Conservation (phyloP, 2,797 vertebrate genomes). For the Xyrichtys novacula region DNA sequence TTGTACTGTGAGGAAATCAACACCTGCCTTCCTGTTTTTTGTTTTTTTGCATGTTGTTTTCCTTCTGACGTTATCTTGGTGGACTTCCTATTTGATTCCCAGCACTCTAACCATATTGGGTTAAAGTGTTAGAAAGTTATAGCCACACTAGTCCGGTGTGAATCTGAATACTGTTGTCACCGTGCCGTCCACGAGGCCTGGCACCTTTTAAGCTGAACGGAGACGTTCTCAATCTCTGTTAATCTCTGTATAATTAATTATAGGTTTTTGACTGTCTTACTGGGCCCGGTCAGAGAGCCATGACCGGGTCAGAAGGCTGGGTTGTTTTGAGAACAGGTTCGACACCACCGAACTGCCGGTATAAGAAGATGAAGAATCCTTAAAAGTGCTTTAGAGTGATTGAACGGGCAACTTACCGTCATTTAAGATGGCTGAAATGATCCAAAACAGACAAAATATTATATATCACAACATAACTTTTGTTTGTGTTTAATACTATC, state of each 20-base stretch:
- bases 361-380: not conserved
- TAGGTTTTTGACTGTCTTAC: constrained; percentile 36
- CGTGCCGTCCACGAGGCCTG: not conserved
- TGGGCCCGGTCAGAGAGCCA: constrained; percentile 28
- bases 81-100: not conserved
- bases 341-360: not conserved
- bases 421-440: not conserved
- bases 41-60: not conserved
- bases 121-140: not conserved
- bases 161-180: not conserved
- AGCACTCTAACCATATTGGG: not conserved
- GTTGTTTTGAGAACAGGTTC: constrained; percentile 1
- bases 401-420: too few species aligned
- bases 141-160: not conserved
- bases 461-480: not conserved
- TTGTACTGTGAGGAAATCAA: constrained; percentile 33
- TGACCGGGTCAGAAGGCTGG: constrained; percentile 40
- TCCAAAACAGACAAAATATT: not conserved
- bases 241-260: constrained; percentile 50
- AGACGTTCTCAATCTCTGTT: constrained; percentile 44
- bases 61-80: too few species aligned
- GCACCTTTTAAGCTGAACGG: not conserved
- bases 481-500: not conserved
- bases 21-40: constrained; percentile 7
- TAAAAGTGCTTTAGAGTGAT: too few species aligned